These are phyloP conservation scores for Galaxea fascicularis DNA, from an alignment of 92 coral and sea anemone genomes.

Conservation along the genomic window DNA sequence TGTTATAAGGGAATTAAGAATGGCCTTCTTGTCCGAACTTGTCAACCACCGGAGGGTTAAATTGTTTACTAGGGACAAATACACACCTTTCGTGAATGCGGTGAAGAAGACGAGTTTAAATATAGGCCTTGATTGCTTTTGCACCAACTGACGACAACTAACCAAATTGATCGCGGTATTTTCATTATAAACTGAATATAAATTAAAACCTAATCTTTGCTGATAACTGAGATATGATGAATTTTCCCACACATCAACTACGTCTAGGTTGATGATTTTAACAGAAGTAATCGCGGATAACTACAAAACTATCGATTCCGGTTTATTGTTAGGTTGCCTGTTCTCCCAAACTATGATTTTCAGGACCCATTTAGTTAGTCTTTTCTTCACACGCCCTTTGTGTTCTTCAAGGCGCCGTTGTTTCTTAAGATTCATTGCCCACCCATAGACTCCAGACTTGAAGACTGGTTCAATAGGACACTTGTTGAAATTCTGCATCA, in stretches of 20 bases:
- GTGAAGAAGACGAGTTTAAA: not conserved
- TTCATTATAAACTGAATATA: not conserved
- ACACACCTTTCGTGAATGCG: not conserved
- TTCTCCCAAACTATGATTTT: not conserved
- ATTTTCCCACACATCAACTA: not conserved
- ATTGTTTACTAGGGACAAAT: not conserved
- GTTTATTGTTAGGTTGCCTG: not conserved
- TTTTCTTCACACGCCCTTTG: slow-evolving; percentile 15
- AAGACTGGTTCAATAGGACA: slow-evolving; percentile 3
- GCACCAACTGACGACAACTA: not conserved
- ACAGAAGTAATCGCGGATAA: not conserved
- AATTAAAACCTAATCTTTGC: not conserved
- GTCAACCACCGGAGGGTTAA: not conserved
- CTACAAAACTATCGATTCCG: not conserved
- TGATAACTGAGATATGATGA: not conserved
- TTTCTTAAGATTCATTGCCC: slow-evolving; percentile 10
- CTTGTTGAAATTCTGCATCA: slow-evolving; percentile 19
- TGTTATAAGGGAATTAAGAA: not conserved
- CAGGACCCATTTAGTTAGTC: not conserved
- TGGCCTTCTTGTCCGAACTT: slow-evolving; percentile 10
- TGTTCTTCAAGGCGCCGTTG: not conserved
- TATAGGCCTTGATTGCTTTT: not conserved
- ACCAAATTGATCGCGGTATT: not conserved
- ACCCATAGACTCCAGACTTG: slow-evolving; percentile 16
- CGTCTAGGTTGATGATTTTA: not conserved